Conservation (phyloP, 2,888 invertebrate species). For the Cylindroiulus punctatus region DNA sequence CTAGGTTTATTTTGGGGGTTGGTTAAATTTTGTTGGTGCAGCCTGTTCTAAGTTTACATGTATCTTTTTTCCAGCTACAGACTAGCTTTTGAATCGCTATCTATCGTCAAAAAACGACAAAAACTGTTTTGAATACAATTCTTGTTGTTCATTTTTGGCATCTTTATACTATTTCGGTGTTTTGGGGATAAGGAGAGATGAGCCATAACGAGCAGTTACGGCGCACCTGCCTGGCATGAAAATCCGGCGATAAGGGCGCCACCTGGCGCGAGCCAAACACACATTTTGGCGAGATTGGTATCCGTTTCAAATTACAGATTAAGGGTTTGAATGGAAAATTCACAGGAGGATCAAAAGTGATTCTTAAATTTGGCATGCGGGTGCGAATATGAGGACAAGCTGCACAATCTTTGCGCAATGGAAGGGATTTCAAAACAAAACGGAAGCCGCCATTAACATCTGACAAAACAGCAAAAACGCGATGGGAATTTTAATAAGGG, state of each 20-base stretch:
- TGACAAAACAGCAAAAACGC: constrained; percentile 11
- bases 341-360: constrained; percentile 33
- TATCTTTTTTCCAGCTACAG: too few relatives aligned
- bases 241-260: not conserved
- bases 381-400: not conserved
- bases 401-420: constrained; percentile 9
- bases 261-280: not conserved
- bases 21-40: too few relatives aligned
- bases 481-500: not conserved
- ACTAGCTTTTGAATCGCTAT: too few relatives aligned
- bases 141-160: too few relatives aligned
- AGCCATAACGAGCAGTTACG: not conserved
- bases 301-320: constrained; percentile 34
- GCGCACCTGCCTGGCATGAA: not conserved
- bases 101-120: too few relatives aligned
- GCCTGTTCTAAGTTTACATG: too few relatives aligned
- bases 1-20: too few relatives aligned
- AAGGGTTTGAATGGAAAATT: constrained; percentile 23
- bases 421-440: constrained; percentile 22
- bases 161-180: too few relatives aligned
- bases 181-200: too few relatives aligned
- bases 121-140: too few relatives aligned
- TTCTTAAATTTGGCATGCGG: not conserved
- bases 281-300: not conserved
- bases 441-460: constrained; percentile 29